Conservation (phyloP, 2,888 invertebrate species). For the Oligia strigilis region DNA sequence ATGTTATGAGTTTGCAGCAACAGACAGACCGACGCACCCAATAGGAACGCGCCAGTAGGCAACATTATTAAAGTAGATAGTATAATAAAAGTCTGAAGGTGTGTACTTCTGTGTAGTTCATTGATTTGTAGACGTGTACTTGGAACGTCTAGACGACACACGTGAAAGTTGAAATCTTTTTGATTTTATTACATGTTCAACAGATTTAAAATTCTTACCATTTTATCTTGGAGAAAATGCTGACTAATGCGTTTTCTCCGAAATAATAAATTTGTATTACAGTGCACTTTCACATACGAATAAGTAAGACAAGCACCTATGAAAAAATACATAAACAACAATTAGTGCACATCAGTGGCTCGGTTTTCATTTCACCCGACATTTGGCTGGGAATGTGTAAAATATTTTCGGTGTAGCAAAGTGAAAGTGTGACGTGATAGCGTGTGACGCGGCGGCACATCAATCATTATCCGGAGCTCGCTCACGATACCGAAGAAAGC, state of each 20-base stretch:
- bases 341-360: constrained; percentile 63
- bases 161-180: not conserved
- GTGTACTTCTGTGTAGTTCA: constrained; percentile 34
- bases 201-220: constrained; percentile 3
- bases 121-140: constrained; percentile 40
- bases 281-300: constrained; percentile 19
- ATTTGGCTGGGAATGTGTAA: constrained; percentile 76
- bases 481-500: constrained; percentile 86
- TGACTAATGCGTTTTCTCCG: not conserved
- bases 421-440: constrained; percentile 84
- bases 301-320: constrained; percentile 15
- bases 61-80: constrained; percentile 56
- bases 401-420: constrained; percentile 83
- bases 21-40: constrained; percentile 68
- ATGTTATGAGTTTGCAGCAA: constrained; percentile 72
- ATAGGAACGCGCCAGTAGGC: constrained; percentile 41
- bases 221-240: not conserved
- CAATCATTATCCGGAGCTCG: constrained; percentile 88
- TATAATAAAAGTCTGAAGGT: constrained; percentile 42
- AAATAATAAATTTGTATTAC: constrained; percentile 24
- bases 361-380: constrained; percentile 72
- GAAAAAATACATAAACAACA: constrained; percentile 44
- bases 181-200: constrained; percentile 17
- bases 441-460: constrained; percentile 80
- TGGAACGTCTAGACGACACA: constrained; percentile 31